Base-by-base conservation (phyloP, 1,140 invertebrate genomes). In the Drosophila neocordata region DNA sequence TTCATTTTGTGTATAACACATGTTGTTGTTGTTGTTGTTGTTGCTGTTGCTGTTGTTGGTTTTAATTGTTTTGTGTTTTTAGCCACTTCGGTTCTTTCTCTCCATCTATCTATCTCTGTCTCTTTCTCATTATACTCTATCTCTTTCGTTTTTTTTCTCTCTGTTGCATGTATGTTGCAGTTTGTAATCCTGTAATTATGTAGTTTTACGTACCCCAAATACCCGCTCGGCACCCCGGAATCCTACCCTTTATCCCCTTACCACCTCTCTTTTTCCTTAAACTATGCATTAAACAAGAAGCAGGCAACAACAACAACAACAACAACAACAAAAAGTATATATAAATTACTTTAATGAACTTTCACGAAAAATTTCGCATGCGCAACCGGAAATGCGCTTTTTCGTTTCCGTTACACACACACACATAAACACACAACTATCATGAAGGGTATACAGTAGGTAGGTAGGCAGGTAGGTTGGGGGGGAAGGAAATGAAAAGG, bases 301-400 rank as follows among this genome's bases (percentile, higher is more conserved):
- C 41, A 4, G 41, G 82, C 66, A 69, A 72, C 66, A 76, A 77
- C 75, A 77, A 77, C 22, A 24, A 24, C 22, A 24, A 24, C 22
- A 24, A 24, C 66, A 69, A 72, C 66, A 76, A 77, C 75, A 77
- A 77, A 77, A 74, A 31, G 27, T 55, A 38, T 34, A 88, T 88
- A 88, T 88, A 88, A 88, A 88, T 88, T 88, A 88, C 83, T 88
- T 88, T 88, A 88, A 88, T 88, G 83, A 88, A 88, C 83, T 88
- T 88, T 88, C 41, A 48, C 41, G 41, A 55, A 83, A 75, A 88
- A 88, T 88, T 88, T 88, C 83, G 79, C 84, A 88, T 79, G 83
- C 75, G 68, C 77, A 76, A 69, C 80, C 83, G 83, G 83, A 88
- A 88, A 88, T 88, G 76, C 79, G 83, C 83, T 88, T 88, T 77